Conservation (phyloP, 2,888 invertebrate genomes). For the Calliphora vomitoria region DNA sequence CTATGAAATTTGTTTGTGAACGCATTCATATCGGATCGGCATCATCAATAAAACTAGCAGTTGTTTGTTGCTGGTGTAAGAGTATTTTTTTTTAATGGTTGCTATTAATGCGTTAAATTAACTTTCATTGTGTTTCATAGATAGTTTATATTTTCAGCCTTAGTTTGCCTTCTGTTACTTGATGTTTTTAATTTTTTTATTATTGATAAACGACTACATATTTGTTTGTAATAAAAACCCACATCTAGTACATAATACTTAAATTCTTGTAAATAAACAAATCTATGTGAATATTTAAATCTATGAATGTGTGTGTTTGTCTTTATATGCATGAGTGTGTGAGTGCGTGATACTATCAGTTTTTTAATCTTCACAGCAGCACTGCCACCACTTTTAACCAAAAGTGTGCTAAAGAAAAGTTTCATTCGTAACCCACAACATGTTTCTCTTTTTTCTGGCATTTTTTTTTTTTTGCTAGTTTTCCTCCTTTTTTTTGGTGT, state of each 20-base stretch:
- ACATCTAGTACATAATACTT: conserved; percentile 40
- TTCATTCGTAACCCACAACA: conserved; percentile 41
- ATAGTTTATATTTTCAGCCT: conserved; percentile 33
- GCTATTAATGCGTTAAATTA: conserved; percentile 57
- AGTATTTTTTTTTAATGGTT: background rate
- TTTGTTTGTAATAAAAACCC: conserved; percentile 48
- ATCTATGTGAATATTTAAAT: background rate
- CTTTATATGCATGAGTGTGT: background rate
- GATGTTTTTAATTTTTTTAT: background rate
- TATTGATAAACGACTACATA: conserved; percentile 48
- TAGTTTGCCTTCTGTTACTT: background rate
- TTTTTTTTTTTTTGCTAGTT: background rate
- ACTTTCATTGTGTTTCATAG: conserved; percentile 38
- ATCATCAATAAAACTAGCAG: conserved; percentile 27
- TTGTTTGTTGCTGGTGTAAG: background rate
- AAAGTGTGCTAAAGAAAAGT: conserved; percentile 51
- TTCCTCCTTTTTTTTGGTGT: background rate
- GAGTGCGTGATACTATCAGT: conserved; percentile 53
- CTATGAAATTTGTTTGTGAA: background rate
- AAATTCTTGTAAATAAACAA: conserved; percentile 45
- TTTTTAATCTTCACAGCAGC: conserved; percentile 30
- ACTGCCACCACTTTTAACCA: background rate
- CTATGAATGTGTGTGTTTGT: conserved; percentile 2
- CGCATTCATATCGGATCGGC: background rate
- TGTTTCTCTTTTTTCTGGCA: conserved; percentile 2